phyloP scores from a whole-genome alignment of 2,113 vertebrate species.

The Phasianus colchicus region DNA sequence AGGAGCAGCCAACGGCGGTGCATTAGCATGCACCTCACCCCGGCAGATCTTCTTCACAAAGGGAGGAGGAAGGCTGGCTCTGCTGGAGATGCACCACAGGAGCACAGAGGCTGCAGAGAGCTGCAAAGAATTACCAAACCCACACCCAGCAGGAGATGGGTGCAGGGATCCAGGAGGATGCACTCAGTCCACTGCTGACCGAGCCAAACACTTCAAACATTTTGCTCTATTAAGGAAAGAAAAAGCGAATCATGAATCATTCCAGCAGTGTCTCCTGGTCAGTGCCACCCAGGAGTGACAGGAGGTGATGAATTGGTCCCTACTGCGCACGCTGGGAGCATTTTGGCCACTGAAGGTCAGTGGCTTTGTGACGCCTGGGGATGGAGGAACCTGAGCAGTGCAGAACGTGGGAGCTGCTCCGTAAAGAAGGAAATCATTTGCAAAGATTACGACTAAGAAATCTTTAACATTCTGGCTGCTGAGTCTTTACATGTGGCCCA shows the following conservation, averaged over 20 bases:
- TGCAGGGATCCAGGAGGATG: background rate
- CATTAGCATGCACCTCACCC: background rate
- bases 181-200: background rate
- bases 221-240: background rate
- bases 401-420: background rate
- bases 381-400: background rate
- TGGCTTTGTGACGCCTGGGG: background rate
- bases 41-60: background rate
- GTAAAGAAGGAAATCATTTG: background rate
- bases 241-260: too few relatives aligned
- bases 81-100: rapidly evolving
- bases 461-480: background rate
- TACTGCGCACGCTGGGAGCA: background rate
- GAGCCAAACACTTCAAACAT: background rate
- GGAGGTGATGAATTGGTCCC: background rate
- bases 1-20: background rate
- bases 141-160: background rate
- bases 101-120: background rate
- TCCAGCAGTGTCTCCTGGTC: background rate
- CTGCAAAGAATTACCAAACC: background rate
- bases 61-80: background rate
- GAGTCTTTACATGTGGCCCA: background rate
- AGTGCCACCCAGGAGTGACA: background rate
- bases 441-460: rapidly evolving
- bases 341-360: background rate